phyloP scores from a whole-genome alignment of 2,797 vertebrate species.

The Perodicticus potto region DNA sequence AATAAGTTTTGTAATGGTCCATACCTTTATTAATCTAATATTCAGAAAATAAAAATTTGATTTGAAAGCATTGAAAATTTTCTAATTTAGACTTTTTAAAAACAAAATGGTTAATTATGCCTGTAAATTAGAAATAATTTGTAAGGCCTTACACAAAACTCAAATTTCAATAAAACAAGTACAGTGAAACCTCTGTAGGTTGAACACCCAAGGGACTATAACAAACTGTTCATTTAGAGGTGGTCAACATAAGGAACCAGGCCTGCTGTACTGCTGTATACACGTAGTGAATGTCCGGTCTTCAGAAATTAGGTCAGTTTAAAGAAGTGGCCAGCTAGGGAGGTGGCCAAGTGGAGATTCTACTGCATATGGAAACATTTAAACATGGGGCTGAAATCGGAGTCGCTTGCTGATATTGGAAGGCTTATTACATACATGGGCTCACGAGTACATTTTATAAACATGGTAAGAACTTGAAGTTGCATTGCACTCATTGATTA shows the following conservation, averaged over 20 bases:
- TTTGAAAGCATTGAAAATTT: background rate
- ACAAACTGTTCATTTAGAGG: too few species aligned
- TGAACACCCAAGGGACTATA: too few species aligned
- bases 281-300: too few species aligned
- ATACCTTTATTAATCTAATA: background rate
- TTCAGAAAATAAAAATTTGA: constrained; percentile 18
- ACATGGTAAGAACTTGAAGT: background rate
- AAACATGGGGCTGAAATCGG: background rate
- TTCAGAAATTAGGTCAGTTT: too few species aligned
- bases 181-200: too few species aligned
- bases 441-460: background rate
- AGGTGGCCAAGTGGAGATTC: too few species aligned
- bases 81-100: background rate
- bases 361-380: background rate
- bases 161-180: background rate
- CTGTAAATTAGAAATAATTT: background rate
- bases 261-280: too few species aligned
- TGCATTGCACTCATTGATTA: background rate
- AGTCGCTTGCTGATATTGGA: background rate
- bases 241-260: too few species aligned
- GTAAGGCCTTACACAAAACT: background rate
- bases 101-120: background rate
- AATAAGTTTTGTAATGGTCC: background rate
- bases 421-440: background rate
- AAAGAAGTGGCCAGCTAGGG: too few species aligned